phyloP scores from a whole-genome alignment of 2,888 invertebrate species.

The Malacosoma neustria region DNA sequence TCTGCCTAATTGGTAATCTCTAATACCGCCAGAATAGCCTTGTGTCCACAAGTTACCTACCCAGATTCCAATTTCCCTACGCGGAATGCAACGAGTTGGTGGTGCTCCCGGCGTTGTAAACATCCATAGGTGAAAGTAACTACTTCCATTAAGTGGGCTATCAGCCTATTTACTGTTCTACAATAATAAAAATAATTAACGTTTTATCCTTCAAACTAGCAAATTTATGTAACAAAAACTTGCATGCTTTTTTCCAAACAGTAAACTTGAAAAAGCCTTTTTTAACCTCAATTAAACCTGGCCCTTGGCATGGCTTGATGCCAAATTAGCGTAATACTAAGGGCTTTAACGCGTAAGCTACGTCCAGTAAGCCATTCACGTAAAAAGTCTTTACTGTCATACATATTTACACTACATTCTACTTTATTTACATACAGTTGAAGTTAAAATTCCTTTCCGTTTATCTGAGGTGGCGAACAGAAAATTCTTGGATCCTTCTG shows the following conservation, averaged over 20 bases:
- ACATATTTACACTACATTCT: not conserved
- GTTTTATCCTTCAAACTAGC: too few species aligned
- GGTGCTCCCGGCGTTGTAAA: not conserved
- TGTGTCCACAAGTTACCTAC: slow-evolving; percentile 61
- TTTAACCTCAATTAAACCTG: not conserved
- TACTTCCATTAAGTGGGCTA: not conserved
- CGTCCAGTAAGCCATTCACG: not conserved
- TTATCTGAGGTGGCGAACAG: too few species aligned
- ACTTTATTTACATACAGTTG: not conserved
- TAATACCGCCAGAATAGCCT: slow-evolving; percentile 34
- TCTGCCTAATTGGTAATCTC: slow-evolving; percentile 52
- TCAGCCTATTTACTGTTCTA: not conserved
- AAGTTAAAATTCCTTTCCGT: not conserved
- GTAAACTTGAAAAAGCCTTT: too few species aligned
- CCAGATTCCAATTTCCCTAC: too few species aligned
- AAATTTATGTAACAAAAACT: too few species aligned
- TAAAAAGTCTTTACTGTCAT: not conserved
- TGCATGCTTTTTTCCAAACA: too few species aligned
- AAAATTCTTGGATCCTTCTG: too few species aligned
- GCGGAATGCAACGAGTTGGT: not conserved
- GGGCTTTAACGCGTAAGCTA: slow-evolving; percentile 5
- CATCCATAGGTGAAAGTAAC: not conserved
- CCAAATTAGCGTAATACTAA: slow-evolving; percentile 5
- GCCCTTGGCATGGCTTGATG: slow-evolving; percentile 4
- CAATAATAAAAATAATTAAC: not conserved